Evolutionary conservation across 1,140 invertebrate genomes (phyloP).

Genomic region (Bombus waltoni): DNA sequence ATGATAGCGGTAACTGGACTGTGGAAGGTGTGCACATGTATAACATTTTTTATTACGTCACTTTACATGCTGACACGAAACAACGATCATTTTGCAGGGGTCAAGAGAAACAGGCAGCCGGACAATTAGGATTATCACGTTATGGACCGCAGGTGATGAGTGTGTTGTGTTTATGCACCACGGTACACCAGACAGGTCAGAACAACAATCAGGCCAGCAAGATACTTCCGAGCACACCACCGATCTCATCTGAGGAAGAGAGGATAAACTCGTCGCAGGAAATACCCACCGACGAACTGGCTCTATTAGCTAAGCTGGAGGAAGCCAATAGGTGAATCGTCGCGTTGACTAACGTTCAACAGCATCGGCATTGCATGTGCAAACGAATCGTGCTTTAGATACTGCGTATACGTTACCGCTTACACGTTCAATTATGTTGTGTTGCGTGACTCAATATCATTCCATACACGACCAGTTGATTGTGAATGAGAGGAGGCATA

Average conservation of each 20-base stretch:
- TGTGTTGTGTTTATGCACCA: conserved; percentile 67
- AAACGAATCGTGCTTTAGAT: conserved; percentile 25
- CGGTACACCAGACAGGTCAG: conserved; percentile 53
- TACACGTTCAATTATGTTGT: neutral
- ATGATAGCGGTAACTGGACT: neutral
- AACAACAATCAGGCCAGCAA: conserved; percentile 54
- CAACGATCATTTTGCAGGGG: conserved; percentile 14
- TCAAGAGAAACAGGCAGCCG: conserved; percentile 50
- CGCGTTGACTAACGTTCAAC: neutral
- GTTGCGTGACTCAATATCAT: conserved; percentile 1
- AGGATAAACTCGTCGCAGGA: conserved; percentile 63
- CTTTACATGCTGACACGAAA: neutral
- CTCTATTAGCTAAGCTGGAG: conserved; percentile 95
- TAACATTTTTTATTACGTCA: neutral
- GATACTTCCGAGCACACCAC: conserved; percentile 51
- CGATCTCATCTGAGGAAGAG: conserved; percentile 49
- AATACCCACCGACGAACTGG: conserved; percentile 87
- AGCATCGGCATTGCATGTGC: conserved; percentile 21
- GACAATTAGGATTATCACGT: conserved; percentile 62
- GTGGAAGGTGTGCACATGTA: neutral
- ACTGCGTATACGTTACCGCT: neutral
- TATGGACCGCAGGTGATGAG: conserved; percentile 71
- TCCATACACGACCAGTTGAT: neutral
- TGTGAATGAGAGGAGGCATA: neutral
- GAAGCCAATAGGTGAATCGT: conserved; percentile 91